phyloP scores from a whole-genome alignment of 2,797 vertebrate genomes.

The Acipenser ruthenus region DNA sequence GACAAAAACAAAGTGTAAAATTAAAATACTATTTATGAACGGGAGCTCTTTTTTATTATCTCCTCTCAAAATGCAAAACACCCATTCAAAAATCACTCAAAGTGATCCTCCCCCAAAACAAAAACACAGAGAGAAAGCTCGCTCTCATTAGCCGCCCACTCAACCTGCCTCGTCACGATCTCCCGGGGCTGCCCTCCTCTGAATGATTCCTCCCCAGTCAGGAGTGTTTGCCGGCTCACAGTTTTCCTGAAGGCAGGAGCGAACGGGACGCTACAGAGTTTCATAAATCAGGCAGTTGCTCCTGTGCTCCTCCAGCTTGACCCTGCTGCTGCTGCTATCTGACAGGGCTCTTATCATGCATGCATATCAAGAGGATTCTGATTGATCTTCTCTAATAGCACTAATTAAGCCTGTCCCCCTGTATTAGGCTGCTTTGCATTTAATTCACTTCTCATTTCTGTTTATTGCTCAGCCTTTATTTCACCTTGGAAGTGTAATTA shows the following conservation, averaged over 20 bases:
- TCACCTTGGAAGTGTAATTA: constrained; percentile 48
- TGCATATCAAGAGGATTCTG: constrained; percentile 17
- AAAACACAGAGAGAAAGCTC: no score
- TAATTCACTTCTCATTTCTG: constrained; percentile 21
- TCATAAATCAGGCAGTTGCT: constrained; percentile 39
- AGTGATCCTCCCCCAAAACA: no score
- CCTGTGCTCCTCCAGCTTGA: constrained; percentile 26
- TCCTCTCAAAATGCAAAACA: no score
- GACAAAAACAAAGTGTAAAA: no score
- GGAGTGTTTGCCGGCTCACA: constrained; percentile 23
- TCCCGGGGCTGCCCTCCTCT: constrained; percentile 44
- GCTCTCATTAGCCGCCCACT: constrained; percentile 27
- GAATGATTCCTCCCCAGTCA: constrained; percentile 32
- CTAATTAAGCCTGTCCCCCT: constrained; percentile 47
- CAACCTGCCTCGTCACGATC: constrained; percentile 48
- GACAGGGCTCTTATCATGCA: constrained; percentile 16
- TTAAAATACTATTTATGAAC: no score
- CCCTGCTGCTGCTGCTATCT: constrained; percentile 10
- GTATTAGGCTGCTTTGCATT: constrained; percentile 38
- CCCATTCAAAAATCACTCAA: no score
- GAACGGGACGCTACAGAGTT: constrained; percentile 23
- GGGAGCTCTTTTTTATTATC: no score
- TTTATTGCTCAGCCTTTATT: constrained; percentile 15
- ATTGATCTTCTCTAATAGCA: constrained; percentile 35
- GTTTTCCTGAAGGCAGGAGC: no score